Conservation (phyloP, 1,140 invertebrate species). For the Drosophila micromelanica region DNA sequence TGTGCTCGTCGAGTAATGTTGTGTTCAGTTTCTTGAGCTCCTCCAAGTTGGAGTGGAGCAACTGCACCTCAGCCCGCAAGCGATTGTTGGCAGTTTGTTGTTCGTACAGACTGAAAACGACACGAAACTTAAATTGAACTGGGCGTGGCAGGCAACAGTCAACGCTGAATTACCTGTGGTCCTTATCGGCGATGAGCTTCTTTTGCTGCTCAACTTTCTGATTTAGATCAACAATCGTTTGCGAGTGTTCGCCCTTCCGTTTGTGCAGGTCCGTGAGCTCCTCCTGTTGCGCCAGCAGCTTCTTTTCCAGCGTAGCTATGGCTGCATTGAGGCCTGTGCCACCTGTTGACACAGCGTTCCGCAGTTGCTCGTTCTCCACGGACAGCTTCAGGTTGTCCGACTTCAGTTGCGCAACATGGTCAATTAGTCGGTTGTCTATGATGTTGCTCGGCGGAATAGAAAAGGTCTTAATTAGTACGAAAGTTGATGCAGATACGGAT, state of each 20-base stretch:
- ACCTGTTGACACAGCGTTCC: constrained; percentile 84
- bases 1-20: constrained; percentile 96
- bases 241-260: constrained; percentile 95
- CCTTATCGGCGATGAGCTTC: constrained; percentile 89
- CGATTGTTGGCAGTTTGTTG: constrained; percentile 87
- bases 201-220: constrained; percentile 93
- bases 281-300: constrained; percentile 94
- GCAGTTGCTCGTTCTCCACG: constrained; percentile 92
- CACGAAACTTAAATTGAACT: background rate
- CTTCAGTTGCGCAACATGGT: constrained; percentile 90
- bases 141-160: background rate
- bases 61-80: constrained; percentile 88
- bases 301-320: constrained; percentile 91
- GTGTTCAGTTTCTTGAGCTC: constrained; percentile 93
- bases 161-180: constrained; percentile 87
- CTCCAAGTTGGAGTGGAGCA: constrained; percentile 86
- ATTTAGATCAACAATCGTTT: constrained; percentile 96
- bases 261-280: constrained; percentile 95
- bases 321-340: constrained; percentile 71
- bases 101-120: constrained; percentile 89
- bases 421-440: constrained; percentile 94
- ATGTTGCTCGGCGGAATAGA: constrained; percentile 18
- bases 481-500: background rate
- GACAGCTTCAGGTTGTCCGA: constrained; percentile 93
- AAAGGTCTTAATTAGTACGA: constrained; percentile 15